Base-by-base conservation (phyloP, 1,140 invertebrate species). In the Drosophila chauvacae region DNA sequence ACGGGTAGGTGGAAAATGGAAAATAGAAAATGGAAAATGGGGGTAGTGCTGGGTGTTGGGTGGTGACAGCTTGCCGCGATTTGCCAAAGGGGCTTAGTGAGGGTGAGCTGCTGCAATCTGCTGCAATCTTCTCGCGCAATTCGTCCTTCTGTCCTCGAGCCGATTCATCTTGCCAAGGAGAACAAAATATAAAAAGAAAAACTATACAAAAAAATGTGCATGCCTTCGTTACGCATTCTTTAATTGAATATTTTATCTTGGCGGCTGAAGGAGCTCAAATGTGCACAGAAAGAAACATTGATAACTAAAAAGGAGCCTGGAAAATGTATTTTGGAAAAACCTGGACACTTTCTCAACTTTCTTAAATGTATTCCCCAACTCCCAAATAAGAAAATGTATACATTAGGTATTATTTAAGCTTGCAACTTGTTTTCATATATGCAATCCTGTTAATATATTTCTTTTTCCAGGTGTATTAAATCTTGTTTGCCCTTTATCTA, bases 161-260 rank as follows among this genome's bases (percentile, higher is more conserved):
- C 80, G 68, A 75, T 77, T 87, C 81, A 87, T 72, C 69, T 71
- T 71, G 42, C 26, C 68, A 45, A 56, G 79, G 41, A 66, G 28
- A 51, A 59, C 23, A 58, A 35, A 35, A 20, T 2, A 14, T n/a
- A 14, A 4, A 16, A n/a, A 35, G 26, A 26, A 53, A 20, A 53
- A 35, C 18, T 30, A n/a, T 18, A 30, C 9, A 51, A 51, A 37
- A 51, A 55, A 55, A 55, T 37, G 66, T 47, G 28, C 42, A 37
- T 23, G 70, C 58, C 73, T 53, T 56, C 69, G 68, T 41, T 74
- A 39, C 48, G 61, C 71, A 75, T 70, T 71, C 59, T 79, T 86
- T 87, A 87, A 86, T 86, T 86, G 83, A 86, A 87, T 86, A 76
- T 85, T 85, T 71, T 86, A 81, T 81, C 69, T 81, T 74, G 64